A percentile compares a stretch with the other conserved stretches of the same genome.
Evolutionary conservation across 2,113 vertebrate species (phyloP).

Genomic region (Vimba vimba): DNA sequence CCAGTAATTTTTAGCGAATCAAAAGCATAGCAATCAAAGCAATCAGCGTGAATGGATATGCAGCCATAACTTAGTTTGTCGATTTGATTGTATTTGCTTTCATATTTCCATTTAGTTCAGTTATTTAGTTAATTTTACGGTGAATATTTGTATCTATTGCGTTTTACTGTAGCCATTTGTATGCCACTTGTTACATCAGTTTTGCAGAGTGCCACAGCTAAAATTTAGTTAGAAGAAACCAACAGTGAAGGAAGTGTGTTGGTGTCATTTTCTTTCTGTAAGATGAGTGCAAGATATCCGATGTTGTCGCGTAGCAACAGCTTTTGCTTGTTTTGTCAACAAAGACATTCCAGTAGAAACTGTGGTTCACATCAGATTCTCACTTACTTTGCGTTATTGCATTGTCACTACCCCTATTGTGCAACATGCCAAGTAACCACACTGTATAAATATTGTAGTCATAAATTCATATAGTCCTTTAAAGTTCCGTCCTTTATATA

Average conservation of each 20-base stretch:
- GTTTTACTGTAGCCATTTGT: background rate
- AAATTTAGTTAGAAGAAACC: constrained; percentile 19
- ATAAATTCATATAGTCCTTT: constrained; percentile 39
- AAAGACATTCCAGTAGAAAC: constrained; percentile 9
- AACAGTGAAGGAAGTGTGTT: constrained; percentile 21
- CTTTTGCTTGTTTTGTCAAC: constrained; percentile 37
- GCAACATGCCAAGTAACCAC: constrained; percentile 38
- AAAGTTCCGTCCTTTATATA: constrained; percentile 15
- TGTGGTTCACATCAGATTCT: constrained; percentile 36
- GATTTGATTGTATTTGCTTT: background rate
- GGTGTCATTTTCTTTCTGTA: constrained; percentile 25
- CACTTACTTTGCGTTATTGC: constrained; percentile 11
- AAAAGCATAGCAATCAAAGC: no score
- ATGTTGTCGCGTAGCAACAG: constrained; percentile 30
- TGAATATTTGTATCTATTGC: constrained; percentile 7
- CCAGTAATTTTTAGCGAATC: no score
- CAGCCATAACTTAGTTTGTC: background rate
- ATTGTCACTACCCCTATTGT: constrained; percentile 43
- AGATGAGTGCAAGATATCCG: background rate
- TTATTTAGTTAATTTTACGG: background rate
- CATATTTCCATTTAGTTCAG: background rate
- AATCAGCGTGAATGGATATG: background rate
- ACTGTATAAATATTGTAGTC: constrained; percentile 47
- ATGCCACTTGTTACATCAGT: constrained; percentile 5
- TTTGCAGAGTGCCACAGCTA: background rate